Percentiles rank a stretch among this genome's conserved stretches.
These are phyloP conservation scores for Homalodisca vitripennis DNA, from an alignment of 1,140 invertebrate species.

Conservation along the genomic window DNA sequence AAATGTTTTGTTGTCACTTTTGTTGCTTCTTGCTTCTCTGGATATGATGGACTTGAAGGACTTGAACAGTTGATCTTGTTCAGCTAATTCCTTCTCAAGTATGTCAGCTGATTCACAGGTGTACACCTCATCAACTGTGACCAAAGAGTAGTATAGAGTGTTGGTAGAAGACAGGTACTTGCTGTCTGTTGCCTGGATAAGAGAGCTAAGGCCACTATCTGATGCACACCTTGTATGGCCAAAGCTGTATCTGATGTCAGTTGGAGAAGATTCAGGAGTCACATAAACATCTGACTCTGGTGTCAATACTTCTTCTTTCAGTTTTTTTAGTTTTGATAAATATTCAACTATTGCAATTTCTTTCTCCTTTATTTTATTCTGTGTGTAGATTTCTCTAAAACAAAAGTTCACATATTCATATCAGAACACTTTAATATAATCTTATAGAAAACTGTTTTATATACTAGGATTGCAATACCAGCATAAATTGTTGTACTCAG, in stretches of 20 bases:
- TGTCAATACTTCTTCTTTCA: conserved; percentile 27
- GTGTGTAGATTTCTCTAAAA: conserved; percentile 40
- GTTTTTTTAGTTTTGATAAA: conserved; percentile 30
- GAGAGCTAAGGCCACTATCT: conserved; percentile 23
- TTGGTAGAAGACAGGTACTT: conserved; percentile 26
- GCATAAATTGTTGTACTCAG: neutral
- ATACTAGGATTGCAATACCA: neutral
- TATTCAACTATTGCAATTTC: conserved; percentile 38
- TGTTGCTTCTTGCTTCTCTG: conserved; percentile 33
- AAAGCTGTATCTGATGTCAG: neutral
- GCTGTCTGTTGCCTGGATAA: neutral
- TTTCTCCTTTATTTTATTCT: conserved; percentile 34
- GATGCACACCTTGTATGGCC: conserved; percentile 21
- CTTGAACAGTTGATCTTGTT: conserved; percentile 43
- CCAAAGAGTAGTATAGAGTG: conserved; percentile 41
- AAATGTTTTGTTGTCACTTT: conserved; percentile 33
- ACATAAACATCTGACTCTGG: conserved; percentile 40
- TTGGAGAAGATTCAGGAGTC: conserved; percentile 39
- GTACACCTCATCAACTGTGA: conserved; percentile 40
- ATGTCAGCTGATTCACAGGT: conserved; percentile 22
- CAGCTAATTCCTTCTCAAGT: conserved; percentile 42
- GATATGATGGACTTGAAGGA: conserved; percentile 42
- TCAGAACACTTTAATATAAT: neutral
- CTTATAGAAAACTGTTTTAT: neutral
- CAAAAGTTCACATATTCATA: conserved; percentile 12